These are phyloP conservation scores for Zaprionus camerounensis DNA, from an alignment of 1,140 invertebrate species.

Conservation along the genomic window DNA sequence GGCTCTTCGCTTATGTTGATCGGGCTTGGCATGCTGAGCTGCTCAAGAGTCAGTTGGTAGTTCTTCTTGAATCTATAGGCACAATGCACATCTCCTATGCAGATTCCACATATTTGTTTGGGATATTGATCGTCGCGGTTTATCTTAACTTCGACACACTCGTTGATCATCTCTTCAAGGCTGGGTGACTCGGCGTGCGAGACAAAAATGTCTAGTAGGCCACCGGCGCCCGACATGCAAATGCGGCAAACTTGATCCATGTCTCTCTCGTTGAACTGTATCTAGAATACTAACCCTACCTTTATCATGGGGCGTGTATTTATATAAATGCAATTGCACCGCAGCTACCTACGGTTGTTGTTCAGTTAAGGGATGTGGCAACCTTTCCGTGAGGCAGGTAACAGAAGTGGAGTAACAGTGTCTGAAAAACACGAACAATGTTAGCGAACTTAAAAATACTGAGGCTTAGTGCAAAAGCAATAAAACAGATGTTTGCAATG, in stretches of 20 bases:
- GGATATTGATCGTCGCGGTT: not conserved
- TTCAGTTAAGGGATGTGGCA: not conserved
- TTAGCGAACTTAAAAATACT: not conserved
- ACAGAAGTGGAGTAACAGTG: not conserved
- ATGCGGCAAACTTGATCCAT: conserved; percentile 7
- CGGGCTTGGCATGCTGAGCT: not conserved
- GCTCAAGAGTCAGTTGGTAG: not conserved
- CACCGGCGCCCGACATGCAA: conserved; percentile 1
- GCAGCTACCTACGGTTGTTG: too few species aligned
- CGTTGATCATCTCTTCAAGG: not conserved
- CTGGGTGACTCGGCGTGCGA: not conserved
- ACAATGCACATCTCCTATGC: not conserved
- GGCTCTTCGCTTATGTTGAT: not conserved
- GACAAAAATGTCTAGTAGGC: not conserved
- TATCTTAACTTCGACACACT: not conserved
- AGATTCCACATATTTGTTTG: not conserved
- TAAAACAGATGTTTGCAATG: not conserved
- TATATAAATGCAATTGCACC: too few species aligned
- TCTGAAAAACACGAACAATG: not conserved
- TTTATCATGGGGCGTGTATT: too few species aligned
- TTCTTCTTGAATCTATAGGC: conserved; percentile 2
- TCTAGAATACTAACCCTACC: not conserved
- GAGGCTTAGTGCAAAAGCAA: not conserved
- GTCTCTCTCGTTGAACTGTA: not conserved
- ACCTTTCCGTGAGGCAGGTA: not conserved